These are phyloP conservation scores for Oceanodroma tethys DNA, from an alignment of 2,113 vertebrate genomes.

Conservation along the genomic window DNA sequence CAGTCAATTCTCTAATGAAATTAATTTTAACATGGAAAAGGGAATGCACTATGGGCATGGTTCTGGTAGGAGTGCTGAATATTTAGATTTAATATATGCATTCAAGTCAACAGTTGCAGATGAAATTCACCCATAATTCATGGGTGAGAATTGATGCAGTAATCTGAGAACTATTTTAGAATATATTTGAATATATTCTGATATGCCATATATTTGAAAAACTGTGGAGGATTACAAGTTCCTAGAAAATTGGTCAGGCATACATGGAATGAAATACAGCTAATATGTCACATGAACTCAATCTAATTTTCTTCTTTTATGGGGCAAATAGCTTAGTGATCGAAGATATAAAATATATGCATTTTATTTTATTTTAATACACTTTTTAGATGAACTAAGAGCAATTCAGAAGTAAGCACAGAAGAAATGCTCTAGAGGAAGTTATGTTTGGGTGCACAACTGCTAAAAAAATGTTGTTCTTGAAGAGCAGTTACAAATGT, in stretches of 20 bases:
- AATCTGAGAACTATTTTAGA: background rate
- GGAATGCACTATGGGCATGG: background rate
- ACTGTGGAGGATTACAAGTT: background rate
- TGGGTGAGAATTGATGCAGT: background rate
- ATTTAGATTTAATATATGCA: background rate
- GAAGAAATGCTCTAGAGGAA: background rate
- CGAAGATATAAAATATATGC: background rate
- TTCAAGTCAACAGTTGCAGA: background rate
- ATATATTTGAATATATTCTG: background rate
- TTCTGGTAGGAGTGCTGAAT: background rate
- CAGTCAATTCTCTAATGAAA: background rate
- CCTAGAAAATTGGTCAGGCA: background rate
- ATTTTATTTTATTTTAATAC: background rate
- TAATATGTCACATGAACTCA: background rate
- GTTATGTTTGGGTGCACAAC: background rate
- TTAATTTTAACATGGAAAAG: background rate
- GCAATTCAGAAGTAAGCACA: background rate
- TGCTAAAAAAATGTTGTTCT: background rate
- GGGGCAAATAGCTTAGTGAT: background rate
- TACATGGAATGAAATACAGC: background rate
- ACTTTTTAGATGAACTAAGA: background rate
- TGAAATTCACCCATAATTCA: background rate
- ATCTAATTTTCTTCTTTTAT: background rate
- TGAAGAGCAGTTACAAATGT: background rate
- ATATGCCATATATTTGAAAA: background rate